phyloP scores from a whole-genome alignment of 92 coral and sea anemone species.

The Porites lobata region DNA sequence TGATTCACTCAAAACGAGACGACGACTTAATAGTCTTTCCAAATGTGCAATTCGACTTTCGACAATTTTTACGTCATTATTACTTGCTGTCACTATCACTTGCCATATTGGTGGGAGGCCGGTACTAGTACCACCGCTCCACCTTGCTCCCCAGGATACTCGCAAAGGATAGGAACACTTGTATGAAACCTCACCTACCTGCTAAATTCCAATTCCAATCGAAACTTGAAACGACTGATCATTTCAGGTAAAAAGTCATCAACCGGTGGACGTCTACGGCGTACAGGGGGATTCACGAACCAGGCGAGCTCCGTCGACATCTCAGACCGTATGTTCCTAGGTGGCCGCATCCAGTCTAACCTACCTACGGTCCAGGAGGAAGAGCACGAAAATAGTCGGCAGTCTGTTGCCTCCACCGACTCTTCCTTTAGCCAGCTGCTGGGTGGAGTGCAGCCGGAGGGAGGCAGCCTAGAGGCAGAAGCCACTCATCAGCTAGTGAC shows the following conservation, averaged over 20 bases:
- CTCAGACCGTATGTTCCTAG: constrained; percentile 94
- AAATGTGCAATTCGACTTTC: too few relatives aligned
- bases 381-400: constrained; percentile 73
- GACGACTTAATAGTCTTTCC: too few relatives aligned
- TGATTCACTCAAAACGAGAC: too few relatives aligned
- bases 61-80: background rate
- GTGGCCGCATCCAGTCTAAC: constrained; percentile 90
- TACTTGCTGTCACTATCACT: background rate
- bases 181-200: too few relatives aligned
- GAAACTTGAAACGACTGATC: too few relatives aligned
- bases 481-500: constrained; percentile 97
- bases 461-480: constrained; percentile 90
- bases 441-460: constrained; percentile 38
- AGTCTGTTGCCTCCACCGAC: constrained; percentile 69
- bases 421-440: constrained; percentile 38
- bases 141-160: too few relatives aligned
- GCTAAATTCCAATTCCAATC: background rate
- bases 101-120: too few relatives aligned
- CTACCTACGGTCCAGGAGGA: constrained; percentile 97
- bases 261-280: constrained; percentile 74
- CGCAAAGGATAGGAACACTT: too few relatives aligned
- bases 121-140: too few relatives aligned
- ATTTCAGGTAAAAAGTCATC: constrained; percentile 50
- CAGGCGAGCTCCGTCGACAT: constrained; percentile 77
- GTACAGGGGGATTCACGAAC: constrained; percentile 79